These are phyloP conservation scores for Lagopus muta DNA, from an alignment of 2,113 vertebrate species.

Conservation along the genomic window DNA sequence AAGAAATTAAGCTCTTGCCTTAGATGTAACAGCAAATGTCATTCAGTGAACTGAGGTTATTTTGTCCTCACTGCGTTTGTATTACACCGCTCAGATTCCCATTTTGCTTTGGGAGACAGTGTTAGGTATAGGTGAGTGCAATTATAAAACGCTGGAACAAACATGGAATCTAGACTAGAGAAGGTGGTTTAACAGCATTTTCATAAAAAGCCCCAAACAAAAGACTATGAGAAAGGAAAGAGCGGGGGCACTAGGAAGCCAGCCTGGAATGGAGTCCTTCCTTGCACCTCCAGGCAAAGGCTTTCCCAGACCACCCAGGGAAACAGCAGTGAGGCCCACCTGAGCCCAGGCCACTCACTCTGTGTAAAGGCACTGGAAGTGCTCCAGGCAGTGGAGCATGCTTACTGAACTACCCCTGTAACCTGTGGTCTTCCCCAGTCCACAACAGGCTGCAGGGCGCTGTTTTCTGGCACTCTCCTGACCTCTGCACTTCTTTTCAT, in stretches of 20 bases:
- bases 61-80: neutral
- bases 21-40: neutral
- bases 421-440: neutral
- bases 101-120: neutral
- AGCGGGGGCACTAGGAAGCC: neutral
- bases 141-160: neutral
- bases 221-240: neutral
- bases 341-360: neutral
- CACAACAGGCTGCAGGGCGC: neutral
- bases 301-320: neutral
- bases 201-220: neutral
- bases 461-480: neutral
- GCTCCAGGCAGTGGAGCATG: neutral
- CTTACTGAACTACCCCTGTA: neutral
- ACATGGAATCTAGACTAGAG: neutral
- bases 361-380: neutral
- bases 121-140: neutral
- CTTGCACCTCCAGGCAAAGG: neutral
- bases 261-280: accelerated
- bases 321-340: neutral
- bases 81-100: neutral
- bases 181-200: neutral
- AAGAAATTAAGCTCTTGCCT: neutral
- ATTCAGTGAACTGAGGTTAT: neutral
- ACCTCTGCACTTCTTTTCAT: neutral